Conservation (phyloP, 2,888 invertebrate genomes). For the Metalampra italica region DNA sequence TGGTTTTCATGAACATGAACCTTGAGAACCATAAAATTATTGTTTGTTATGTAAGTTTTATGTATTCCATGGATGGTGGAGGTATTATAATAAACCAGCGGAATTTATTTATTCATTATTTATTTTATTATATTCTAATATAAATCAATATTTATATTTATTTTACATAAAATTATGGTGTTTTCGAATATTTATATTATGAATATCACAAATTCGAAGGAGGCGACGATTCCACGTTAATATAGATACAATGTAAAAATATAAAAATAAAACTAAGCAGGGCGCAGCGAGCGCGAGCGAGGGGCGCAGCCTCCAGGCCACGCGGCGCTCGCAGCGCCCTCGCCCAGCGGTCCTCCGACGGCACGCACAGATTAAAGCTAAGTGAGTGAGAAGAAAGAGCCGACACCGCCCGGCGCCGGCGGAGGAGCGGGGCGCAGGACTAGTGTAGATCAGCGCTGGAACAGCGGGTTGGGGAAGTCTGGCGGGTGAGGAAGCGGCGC, state of each 20-base stretch:
- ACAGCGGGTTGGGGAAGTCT: slow-evolving; percentile 96
- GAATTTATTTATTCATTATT: slow-evolving; percentile 38
- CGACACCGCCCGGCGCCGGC: slow-evolving; percentile 76
- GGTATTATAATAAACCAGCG: background rate
- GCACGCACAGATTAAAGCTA: slow-evolving; percentile 65
- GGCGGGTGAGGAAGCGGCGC: slow-evolving; percentile 96
- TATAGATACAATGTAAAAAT: slow-evolving; percentile 43
- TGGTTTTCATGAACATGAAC: too few relatives aligned
- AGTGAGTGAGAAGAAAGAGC: slow-evolving; percentile 66
- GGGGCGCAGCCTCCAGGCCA: slow-evolving; percentile 34
- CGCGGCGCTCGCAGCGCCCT: slow-evolving; percentile 65
- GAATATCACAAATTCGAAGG: slow-evolving; percentile 77
- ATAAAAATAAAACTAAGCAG: slow-evolving; percentile 49
- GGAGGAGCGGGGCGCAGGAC: slow-evolving; percentile 72
- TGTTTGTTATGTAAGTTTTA: too few relatives aligned
- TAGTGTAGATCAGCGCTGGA: slow-evolving; percentile 76
- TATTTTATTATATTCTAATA: slow-evolving; percentile 40
- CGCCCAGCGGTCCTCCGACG: slow-evolving; percentile 74
- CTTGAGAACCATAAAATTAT: too few relatives aligned
- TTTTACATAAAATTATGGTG: slow-evolving; percentile 66
- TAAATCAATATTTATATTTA: slow-evolving; percentile 53
- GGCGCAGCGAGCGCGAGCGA: slow-evolving; percentile 64
- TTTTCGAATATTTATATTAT: slow-evolving; percentile 67
- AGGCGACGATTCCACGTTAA: slow-evolving; percentile 71
- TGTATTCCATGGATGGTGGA: background rate